Evolutionary conservation across 92 coral and sea anemone species (phyloP).

Genomic region (Ricordea florida): DNA sequence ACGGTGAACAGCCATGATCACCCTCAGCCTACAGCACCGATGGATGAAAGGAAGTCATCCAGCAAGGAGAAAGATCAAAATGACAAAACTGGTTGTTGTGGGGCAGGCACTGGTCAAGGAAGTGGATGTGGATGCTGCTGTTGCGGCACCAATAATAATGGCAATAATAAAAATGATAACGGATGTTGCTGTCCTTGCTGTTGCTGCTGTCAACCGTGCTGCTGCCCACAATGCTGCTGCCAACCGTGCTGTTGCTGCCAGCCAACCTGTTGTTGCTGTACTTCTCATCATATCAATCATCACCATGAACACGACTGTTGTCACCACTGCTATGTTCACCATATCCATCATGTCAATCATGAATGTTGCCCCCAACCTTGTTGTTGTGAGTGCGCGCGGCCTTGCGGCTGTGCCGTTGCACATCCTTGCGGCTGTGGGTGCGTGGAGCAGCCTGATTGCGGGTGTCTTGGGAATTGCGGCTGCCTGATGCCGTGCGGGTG

Average conservation of each 20-base stretch:
- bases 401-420: conserved; percentile 2
- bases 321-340: conserved; percentile 20
- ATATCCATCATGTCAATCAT: conserved; percentile 9
- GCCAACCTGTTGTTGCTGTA: conserved; percentile 17
- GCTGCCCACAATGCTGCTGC: conserved; percentile 9
- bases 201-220: conserved; percentile 1
- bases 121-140: background rate
- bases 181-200: conserved; percentile 25
- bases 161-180: background rate
- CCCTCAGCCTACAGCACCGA: too few species aligned
- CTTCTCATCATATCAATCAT: background rate
- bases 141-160: background rate
- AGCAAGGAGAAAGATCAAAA: background rate
- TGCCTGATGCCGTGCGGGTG: background rate
- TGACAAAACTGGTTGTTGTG: background rate
- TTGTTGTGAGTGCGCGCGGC: conserved; percentile 5
- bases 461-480: background rate
- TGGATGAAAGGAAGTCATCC: background rate
- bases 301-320: conserved; percentile 8
- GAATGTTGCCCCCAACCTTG: background rate
- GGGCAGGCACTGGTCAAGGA: too few species aligned
- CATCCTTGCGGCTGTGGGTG: conserved; percentile 7
- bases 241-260: conserved; percentile 15
- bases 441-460: background rate
- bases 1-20: background rate